Base-by-base conservation (phyloP, 2,797 vertebrate species). In the Neosilurus mollespiculum region DNA sequence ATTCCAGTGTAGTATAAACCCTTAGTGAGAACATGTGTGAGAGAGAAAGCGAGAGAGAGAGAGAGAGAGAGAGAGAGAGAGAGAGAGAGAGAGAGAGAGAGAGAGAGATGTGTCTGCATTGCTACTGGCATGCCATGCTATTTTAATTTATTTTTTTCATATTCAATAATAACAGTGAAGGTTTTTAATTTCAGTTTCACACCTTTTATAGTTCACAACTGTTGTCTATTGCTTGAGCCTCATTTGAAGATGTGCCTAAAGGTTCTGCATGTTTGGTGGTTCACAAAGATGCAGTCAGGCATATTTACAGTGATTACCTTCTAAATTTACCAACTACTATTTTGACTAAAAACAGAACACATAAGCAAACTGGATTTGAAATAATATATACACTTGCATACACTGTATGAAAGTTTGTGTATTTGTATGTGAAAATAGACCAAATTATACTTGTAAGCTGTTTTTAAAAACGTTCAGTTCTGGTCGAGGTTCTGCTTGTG, bases 401-500 rank as follows among this genome's bases (percentile, higher is more conserved):
- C 43, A 43, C 43, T 10, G 30, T 6, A 22, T 37, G 26, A 76
- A 76, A 22, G 54, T n/a, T 20, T 59, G 73, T 16, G 12, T 43
- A 58, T 61, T n/a, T 61, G 75, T 1, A 14, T 77, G 56, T 15
- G 12, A 61, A 77, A 61, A 61, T 18, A 61, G 75, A 77, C 18
- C 75, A 43, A 77, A 77, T 77, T 61, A 43, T 12, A 34, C 73
- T 30, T 16, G 24, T 49, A 72, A 72, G 12, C 49, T 59, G 54
- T 37, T 76, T 76, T 76, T 8, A 12, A 30, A 59, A 59, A 59
- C 76, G 62, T 20, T n/a, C 30, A n/a, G 34, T 64, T 56, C 66
- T 65, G 78, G 59, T 54, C 1, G 51, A 16, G 83, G 22, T 81
- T 70, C 43, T 20, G 26, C 56, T 78, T 64, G 43, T 77, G 54